Conservation (phyloP, 2,797 vertebrate genomes). For the Sparidentex hasta region DNA sequence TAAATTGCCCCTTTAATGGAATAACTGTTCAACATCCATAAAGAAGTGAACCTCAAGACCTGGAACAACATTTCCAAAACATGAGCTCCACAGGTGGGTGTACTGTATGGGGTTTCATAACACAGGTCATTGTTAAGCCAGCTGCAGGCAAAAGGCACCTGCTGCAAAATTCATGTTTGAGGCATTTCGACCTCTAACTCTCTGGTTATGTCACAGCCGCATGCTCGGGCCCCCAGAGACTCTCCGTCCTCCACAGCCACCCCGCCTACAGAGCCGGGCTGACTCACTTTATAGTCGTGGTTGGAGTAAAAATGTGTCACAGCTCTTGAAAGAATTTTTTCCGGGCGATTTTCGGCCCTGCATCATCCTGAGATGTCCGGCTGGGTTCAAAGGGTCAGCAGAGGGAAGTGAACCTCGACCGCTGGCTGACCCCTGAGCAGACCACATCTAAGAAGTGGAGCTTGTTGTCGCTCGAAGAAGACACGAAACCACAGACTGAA, state of each 20-base stretch:
- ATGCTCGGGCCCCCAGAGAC: constrained; percentile 61
- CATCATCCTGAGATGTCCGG: constrained; percentile 30
- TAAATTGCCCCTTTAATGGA: too few species aligned
- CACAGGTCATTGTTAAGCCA: constrained; percentile 52
- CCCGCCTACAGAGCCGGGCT: constrained; percentile 45
- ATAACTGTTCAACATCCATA: neutral
- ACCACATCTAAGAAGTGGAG: constrained; percentile 12
- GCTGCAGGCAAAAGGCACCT: constrained; percentile 62
- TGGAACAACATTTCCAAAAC: constrained; percentile 4
- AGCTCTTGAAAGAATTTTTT: constrained; percentile 46
- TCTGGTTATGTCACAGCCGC: constrained; percentile 60
- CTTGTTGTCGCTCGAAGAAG: neutral
- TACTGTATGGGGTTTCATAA: neutral
- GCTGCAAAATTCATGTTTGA: constrained; percentile 66
- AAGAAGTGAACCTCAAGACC: constrained; percentile 8
- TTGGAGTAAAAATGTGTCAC: constrained; percentile 70
- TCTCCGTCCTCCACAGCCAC: constrained; percentile 37
- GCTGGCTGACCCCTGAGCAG: constrained; percentile 39
- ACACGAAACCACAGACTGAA: constrained; percentile 15
- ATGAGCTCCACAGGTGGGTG: neutral
- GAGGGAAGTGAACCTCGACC: constrained; percentile 55
- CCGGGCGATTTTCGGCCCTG: constrained; percentile 19
- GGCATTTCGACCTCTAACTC: constrained; percentile 62
- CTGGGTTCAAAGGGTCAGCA: constrained; percentile 57
- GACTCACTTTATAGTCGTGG: constrained; percentile 65